Evolutionary conservation across 1,140 invertebrate genomes (phyloP).

Genomic region (Trichomalopsis sarcophagae): DNA sequence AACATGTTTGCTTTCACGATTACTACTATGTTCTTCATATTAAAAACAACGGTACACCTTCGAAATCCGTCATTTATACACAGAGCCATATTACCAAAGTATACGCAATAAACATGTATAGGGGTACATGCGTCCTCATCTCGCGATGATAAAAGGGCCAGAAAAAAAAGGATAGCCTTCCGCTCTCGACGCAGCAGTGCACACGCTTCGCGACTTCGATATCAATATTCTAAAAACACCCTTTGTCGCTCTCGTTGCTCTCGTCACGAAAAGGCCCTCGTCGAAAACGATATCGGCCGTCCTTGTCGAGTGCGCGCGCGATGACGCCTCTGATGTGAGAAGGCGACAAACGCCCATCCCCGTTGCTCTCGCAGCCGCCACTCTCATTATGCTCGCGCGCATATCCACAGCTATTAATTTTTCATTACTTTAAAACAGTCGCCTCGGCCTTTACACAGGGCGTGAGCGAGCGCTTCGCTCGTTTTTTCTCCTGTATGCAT

Average conservation of each 20-base stretch:
- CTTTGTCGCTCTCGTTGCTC: constrained; percentile 61
- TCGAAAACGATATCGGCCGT: constrained; percentile 33
- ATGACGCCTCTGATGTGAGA: constrained; percentile 51
- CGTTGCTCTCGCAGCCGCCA: constrained; percentile 55
- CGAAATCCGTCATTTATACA: not conserved
- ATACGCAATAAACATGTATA: not conserved
- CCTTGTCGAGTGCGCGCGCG: constrained; percentile 31
- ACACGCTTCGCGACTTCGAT: constrained; percentile 66
- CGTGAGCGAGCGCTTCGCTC: not conserved
- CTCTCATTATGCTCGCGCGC: constrained; percentile 64
- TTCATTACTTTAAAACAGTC: constrained; percentile 56
- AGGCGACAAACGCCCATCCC: constrained; percentile 53
- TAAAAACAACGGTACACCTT: not conserved
- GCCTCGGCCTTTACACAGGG: not conserved
- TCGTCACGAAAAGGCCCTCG: constrained; percentile 64
- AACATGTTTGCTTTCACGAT: too few relatives aligned
- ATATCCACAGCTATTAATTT: constrained; percentile 68
- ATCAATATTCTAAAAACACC: constrained; percentile 75
- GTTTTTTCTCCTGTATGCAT: not conserved
- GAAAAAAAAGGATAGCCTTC: constrained; percentile 35
- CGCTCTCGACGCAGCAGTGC: constrained; percentile 34
- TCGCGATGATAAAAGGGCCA: constrained; percentile 46
- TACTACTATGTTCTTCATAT: not conserved
- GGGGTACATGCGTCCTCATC: not conserved
- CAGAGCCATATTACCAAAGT: not conserved